Conservation (phyloP, 2,888 invertebrate genomes). For the Microctonus aethiopoides region DNA sequence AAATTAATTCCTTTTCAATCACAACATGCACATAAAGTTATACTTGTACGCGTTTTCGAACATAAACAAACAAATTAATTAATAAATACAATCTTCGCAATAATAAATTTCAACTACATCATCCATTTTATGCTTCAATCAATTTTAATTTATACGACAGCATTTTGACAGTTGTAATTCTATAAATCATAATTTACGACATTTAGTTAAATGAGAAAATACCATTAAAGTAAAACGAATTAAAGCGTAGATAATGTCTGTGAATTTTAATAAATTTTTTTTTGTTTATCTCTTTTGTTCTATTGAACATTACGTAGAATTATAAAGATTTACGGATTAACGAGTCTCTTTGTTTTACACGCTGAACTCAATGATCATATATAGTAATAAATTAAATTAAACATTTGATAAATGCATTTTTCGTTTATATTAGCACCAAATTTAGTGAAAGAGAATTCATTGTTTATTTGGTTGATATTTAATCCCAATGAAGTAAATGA, state of each 20-base stretch:
- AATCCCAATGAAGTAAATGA: constrained; percentile 1
- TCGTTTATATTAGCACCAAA: no score
- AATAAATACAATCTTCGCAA: neutral
- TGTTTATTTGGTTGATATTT: neutral
- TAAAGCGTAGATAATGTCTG: neutral
- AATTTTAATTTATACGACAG: neutral
- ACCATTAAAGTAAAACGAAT: neutral
- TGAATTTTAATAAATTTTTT: neutral
- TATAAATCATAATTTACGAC: neutral
- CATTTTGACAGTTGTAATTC: neutral
- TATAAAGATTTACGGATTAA: neutral
- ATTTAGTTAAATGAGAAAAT: neutral
- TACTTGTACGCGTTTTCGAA: neutral
- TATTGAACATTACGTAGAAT: neutral
- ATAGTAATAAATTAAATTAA: neutral
- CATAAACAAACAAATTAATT: neutral
- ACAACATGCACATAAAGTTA: no score
- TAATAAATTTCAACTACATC: neutral
- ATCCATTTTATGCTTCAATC: neutral
- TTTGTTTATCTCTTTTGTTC: neutral
- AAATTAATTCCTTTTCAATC: neutral
- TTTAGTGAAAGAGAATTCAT: no score
- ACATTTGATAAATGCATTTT: neutral
- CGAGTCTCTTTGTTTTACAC: neutral
- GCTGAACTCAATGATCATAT: neutral